Percentiles rank a stretch among this genome's conserved stretches.
Conservation (phyloP, 2,888 invertebrate genomes). For the Habroteleia sp. region DNA sequence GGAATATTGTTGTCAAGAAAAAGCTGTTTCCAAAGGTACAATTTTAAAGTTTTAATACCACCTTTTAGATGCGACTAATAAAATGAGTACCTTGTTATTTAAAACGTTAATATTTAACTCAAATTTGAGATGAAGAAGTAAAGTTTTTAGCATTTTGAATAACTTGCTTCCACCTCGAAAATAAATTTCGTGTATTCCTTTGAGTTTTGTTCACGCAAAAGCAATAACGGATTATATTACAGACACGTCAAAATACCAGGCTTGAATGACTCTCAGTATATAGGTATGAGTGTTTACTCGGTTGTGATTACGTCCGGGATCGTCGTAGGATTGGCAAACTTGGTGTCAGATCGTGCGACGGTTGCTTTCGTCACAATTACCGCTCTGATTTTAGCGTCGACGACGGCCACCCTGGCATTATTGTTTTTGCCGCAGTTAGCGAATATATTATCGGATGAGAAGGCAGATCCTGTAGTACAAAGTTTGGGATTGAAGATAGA, state of each 20-base stretch:
- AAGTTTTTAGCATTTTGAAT: too few species aligned
- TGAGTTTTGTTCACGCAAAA: too few species aligned
- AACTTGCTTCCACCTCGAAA: too few species aligned
- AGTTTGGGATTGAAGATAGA: slow-evolving; percentile 94
- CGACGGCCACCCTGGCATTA: slow-evolving; percentile 92
- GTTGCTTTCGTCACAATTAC: slow-evolving; percentile 91
- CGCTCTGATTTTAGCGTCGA: slow-evolving; percentile 90
- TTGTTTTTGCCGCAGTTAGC: slow-evolving; percentile 93
- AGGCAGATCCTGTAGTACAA: slow-evolving; percentile 91
- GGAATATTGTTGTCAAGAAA: slow-evolving; percentile 10
- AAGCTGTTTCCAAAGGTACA: slow-evolving; percentile 14
- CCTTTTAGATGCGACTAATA: too few species aligned
- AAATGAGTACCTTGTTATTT: too few species aligned
- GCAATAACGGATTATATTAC: slow-evolving; percentile 42
- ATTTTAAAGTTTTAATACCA: too few species aligned
- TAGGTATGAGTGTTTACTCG: slow-evolving; percentile 95
- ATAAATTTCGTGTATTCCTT: too few species aligned
- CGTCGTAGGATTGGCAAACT: slow-evolving; percentile 93
- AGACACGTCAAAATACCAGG: slow-evolving; percentile 94
- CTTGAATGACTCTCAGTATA: slow-evolving; percentile 95
- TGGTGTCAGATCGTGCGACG: slow-evolving; percentile 91
- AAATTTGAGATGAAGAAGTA: too few species aligned
- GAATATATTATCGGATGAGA: slow-evolving; percentile 86
- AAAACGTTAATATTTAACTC: too few species aligned
- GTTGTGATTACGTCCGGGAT: slow-evolving; percentile 94